These are phyloP conservation scores for Rhabdophis nuchalis DNA, from an alignment of 2,797 vertebrate species.

Conservation along the genomic window DNA sequence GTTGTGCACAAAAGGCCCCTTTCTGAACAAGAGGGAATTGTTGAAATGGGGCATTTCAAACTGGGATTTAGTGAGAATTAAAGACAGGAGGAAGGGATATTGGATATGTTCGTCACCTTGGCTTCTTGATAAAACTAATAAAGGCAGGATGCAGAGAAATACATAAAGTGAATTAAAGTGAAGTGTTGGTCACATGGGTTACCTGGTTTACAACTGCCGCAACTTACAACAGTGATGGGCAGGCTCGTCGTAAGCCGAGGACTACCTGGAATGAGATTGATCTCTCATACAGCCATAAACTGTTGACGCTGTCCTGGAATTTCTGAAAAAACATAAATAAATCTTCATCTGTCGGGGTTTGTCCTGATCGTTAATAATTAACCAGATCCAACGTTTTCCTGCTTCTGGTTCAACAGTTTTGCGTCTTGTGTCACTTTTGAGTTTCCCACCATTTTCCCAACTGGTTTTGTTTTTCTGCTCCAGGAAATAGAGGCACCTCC, in stretches of 20 bases:
- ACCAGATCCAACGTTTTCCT: too few species aligned
- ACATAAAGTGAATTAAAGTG: not conserved
- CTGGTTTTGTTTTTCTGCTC: not conserved
- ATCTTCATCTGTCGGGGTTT: not conserved
- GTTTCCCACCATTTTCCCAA: not conserved
- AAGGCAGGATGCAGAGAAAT: not conserved
- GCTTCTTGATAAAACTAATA: too few species aligned
- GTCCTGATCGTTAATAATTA: not conserved
- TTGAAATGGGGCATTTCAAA: not conserved
- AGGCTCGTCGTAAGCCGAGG: not conserved
- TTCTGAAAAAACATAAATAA: not conserved
- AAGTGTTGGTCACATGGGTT: not conserved
- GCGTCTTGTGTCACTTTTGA: accelerated
- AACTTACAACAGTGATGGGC: not conserved
- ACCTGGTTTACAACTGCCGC: not conserved
- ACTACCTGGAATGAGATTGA: not conserved
- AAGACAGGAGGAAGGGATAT: not conserved
- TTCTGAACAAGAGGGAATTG: not conserved
- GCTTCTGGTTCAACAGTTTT: not conserved
- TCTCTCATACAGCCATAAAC: not conserved
- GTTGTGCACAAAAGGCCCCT: not conserved
- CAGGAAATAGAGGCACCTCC: constrained; percentile 34
- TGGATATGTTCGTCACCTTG: too few species aligned
- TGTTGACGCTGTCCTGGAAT: not conserved
- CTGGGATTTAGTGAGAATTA: not conserved